Evolutionary conservation across 2,113 vertebrate genomes (phyloP).

Genomic region (Conger conger): DNA sequence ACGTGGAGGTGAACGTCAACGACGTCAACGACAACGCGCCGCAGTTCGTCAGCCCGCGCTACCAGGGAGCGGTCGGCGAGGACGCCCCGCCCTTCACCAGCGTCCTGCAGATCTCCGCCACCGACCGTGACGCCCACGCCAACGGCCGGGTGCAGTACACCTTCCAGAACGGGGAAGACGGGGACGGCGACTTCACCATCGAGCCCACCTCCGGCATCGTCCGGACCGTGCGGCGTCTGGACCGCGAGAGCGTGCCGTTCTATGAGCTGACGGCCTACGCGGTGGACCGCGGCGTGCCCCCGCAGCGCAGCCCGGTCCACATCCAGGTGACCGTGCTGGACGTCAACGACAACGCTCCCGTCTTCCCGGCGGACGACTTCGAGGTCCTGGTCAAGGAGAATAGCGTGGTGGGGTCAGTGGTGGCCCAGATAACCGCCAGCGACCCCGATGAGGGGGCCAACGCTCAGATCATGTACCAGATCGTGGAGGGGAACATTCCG

Average conservation of each 20-base stretch:
- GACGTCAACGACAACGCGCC: constrained; percentile 97
- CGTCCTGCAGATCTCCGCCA: constrained; percentile 94
- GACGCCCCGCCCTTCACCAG: constrained; percentile 94
- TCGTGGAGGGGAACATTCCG: constrained; percentile 96
- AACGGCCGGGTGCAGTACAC: constrained; percentile 97
- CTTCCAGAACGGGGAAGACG: constrained; percentile 96
- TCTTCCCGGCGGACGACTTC: constrained; percentile 94
- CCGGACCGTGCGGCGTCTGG: constrained; percentile 86
- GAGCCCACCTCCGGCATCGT: constrained; percentile 97
- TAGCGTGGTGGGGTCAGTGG: constrained; percentile 92
- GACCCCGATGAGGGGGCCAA: constrained; percentile 95
- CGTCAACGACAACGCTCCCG: constrained; percentile 94
- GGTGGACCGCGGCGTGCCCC: constrained; percentile 89
- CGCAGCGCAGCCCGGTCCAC: constrained; percentile 87
- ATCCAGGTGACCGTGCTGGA: constrained; percentile 93
- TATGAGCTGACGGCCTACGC: constrained; percentile 94
- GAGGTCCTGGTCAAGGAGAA: constrained; percentile 95
- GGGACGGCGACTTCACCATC: constrained; percentile 96
- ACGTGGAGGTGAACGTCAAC: constrained; percentile 95
- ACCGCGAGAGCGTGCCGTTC: constrained; percentile 86
- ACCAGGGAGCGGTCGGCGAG: constrained; percentile 91
- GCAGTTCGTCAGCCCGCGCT: constrained; percentile 88
- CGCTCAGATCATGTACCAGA: constrained; percentile 98
- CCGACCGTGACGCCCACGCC: constrained; percentile 89
- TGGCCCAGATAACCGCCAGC: constrained; percentile 90